Evolutionary conservation across 2,797 vertebrate genomes (phyloP).

Genomic region (Pipistrellus pygmaeus): DNA sequence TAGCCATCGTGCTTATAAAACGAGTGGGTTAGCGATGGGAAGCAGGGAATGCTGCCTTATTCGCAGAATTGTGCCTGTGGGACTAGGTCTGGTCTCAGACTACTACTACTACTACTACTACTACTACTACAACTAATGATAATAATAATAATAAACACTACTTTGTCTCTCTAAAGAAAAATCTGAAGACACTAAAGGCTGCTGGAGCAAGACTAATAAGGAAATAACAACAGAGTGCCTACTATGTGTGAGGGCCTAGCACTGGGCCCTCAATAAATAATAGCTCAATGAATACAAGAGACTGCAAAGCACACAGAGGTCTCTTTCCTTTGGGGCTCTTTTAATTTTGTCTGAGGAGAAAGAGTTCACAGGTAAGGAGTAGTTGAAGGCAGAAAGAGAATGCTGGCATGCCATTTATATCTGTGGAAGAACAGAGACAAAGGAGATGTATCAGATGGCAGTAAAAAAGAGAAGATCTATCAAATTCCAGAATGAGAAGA

Average conservation of each 20-base stretch:
- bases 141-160: not conserved
- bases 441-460: not conserved
- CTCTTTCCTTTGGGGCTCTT: not conserved
- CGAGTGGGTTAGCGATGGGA: not conserved
- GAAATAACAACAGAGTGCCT: not conserved
- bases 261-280: not conserved
- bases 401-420: not conserved
- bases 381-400: not conserved
- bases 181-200: not conserved
- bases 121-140: not conserved
- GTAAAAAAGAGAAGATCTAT: slow-evolving; percentile 29
- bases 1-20: not conserved
- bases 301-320: not conserved
- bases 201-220: slow-evolving; percentile 3
- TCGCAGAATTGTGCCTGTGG: slow-evolving; percentile 3
- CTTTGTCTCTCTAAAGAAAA: not conserved
- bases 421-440: not conserved
- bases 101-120: not conserved
- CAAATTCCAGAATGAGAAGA: slow-evolving; percentile 6
- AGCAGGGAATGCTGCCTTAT: not conserved
- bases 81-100: not conserved
- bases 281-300: not conserved
- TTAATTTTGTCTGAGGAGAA: slow-evolving; percentile 8
- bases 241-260: not conserved
- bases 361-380: not conserved